Conservation (phyloP, 2,888 invertebrate genomes). For the Amorpha juglandis region DNA sequence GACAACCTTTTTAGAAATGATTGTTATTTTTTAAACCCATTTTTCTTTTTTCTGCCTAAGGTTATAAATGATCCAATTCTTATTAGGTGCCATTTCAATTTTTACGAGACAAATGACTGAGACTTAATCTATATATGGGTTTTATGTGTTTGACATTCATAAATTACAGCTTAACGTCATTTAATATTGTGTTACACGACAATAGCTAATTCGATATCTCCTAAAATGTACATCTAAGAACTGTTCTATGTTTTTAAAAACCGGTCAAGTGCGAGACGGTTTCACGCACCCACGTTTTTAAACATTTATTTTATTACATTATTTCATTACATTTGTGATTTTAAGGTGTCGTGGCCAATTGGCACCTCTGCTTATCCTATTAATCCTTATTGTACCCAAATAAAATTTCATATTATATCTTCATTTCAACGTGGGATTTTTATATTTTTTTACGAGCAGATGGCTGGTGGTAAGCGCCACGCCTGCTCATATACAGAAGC, state of each 20-base stretch:
- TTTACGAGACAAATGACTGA: background rate
- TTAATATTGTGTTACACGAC: background rate
- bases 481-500: no score
- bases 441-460: no score
- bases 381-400: no score
- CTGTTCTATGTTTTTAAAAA: background rate
- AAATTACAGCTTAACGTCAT: background rate
- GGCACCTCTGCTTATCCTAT: no score
- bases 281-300: no score
- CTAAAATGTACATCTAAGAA: background rate
- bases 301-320: no score
- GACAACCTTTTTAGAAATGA: background rate
- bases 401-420: no score
- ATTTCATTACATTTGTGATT: no score
- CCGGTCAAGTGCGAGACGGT: no score
- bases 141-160: slow-evolving; percentile 8
- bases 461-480: no score
- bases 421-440: no score
- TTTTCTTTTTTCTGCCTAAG: background rate
- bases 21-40: background rate
- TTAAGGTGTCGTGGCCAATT: no score
- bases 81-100: slow-evolving; percentile 1
- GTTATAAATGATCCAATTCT: background rate
- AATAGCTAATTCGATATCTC: slow-evolving; percentile 1
- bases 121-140: background rate